Evolutionary conservation across 2,797 vertebrate genomes (phyloP), one percentile per base, ranked within the genome.

Genomic region (Acanthopagrus latus): DNA sequence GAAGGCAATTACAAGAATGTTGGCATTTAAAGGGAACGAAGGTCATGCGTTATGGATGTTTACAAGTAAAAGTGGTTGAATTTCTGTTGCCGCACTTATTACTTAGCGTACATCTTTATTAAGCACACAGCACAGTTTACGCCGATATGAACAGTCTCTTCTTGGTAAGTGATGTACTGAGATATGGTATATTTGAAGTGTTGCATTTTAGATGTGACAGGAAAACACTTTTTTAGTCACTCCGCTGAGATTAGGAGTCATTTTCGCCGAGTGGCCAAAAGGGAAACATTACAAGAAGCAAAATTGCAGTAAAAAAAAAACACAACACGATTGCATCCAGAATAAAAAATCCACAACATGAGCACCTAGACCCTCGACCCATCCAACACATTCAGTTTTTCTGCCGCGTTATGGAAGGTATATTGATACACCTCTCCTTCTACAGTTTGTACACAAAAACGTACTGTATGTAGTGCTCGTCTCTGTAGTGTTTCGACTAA

Each of bases 1-100:
- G 21, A 58, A 54, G 41, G 64, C 65, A 76, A 64, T 71, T 51
- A 63, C 57, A 54, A 65, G 67, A 76, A 70, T 65, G 64, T 73
- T 87, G 66, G 38, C 58, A 83, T 90, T 87, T 59, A 86, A 58
- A 71, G n/a, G 76, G 56, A 85, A 71, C 4, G 14, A 77, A 86
- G 84, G 86, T 77, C 80, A 41, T 20, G 4, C 41, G 52, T 82
- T 1, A 66, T 52, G 41, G 54, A 74, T 81, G 50, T 87, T 80
- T 58, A n/a, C 8, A 23, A 18, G 51, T 50, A 16, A 75, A 33
- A 76, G 60, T 73, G 74, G 33, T n/a, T 52, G 48, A 46, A 47
- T 78, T 59, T 80, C 43, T 55, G 43, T 1, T 38, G n/a, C 14
- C 20, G 43, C n/a, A 44, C 55, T 54, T 75, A 50, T 13, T n/a